Base-by-base conservation (phyloP, 1,140 invertebrate genomes). In the Whitmania pigra region DNA sequence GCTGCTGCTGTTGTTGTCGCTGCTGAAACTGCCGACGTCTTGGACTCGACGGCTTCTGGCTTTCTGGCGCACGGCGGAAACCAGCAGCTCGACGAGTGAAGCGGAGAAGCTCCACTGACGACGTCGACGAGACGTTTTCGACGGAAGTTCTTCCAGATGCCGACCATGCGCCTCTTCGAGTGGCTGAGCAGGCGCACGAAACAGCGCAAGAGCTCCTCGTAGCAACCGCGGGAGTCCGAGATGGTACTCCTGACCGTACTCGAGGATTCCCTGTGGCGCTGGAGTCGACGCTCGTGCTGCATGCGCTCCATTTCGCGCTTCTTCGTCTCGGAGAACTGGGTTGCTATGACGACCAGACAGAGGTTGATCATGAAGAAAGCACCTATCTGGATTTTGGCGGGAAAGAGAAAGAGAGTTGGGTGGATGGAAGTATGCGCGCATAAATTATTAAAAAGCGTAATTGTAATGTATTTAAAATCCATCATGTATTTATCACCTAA, bases 281-380 rank as follows among this genome's bases (percentile, higher is more conserved):
- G 57, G 18, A 94, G 86, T 17, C 94, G 80, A 49, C 97, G 83
- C 80, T 99, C 97, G 77, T 93, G 88, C 67, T 93, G 84, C 95
- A 99, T 99, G 73, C 96, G 85, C 80, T 99, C 96, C 88, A 97
- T 97, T 84, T 99, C 97, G 2, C 97, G 87, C 81, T 98, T 97
- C 82, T 99, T 99, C 25, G 97, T 99, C 85, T 99, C 97, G 57
- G 93, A 94, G 84, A 99, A 99, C 84, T 99, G 97, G 13, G 97
- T 99, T 63, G 97, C 97, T 81, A 99, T 99, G 74, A 99, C 97
- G 84, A 99, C 97, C 77, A 99, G 87, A 86, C 96, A 99, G 71
- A 99, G 87, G 84, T 99, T 99, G 83, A 99, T 99, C 97, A 99
- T 99, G 86, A 99, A 99, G 86, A 99, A 99, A 57, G 96, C 98